Percentiles rank a stretch among this genome's conserved stretches.
Conservation (phyloP, 2,888 invertebrate species). For the Opisthograptis luteolata region DNA sequence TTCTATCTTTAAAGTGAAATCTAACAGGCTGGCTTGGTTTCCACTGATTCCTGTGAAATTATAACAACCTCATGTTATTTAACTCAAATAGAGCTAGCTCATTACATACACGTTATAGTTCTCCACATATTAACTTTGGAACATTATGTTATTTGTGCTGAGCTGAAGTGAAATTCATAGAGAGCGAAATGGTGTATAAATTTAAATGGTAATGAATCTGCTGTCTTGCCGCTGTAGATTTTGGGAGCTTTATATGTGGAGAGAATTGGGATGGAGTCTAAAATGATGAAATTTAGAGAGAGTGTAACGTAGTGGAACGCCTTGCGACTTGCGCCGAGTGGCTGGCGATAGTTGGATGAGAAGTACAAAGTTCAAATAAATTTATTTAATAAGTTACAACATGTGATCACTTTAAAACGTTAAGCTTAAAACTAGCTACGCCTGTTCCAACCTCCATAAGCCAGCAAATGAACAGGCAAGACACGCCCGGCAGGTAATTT, state of each 20-base stretch:
- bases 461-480: no score
- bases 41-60: not conserved
- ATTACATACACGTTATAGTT: slow-evolving; percentile 43
- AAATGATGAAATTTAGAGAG: slow-evolving; percentile 3
- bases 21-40: not conserved
- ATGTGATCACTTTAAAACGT: no score
- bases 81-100: slow-evolving; percentile 34
- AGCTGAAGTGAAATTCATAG: slow-evolving; percentile 45
- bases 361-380: not conserved
- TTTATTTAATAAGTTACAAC: not conserved
- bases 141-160: slow-evolving; percentile 46
- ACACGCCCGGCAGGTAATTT: no score
- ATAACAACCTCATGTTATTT: slow-evolving; percentile 29
- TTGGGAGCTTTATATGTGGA: slow-evolving; percentile 10
- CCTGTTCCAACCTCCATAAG: no score
- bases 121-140: slow-evolving; percentile 37
- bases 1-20: no score
- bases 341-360: not conserved
- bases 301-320: not conserved
- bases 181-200: slow-evolving; percentile 46
- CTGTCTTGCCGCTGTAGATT: slow-evolving; percentile 4
- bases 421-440: no score
- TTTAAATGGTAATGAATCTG: slow-evolving; percentile 53
- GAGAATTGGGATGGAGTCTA: slow-evolving; percentile 9
- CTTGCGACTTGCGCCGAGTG: not conserved